These are phyloP conservation scores for Ptilorrhoa leucosticta DNA, from an alignment of 2,113 vertebrate species.

Conservation along the genomic window DNA sequence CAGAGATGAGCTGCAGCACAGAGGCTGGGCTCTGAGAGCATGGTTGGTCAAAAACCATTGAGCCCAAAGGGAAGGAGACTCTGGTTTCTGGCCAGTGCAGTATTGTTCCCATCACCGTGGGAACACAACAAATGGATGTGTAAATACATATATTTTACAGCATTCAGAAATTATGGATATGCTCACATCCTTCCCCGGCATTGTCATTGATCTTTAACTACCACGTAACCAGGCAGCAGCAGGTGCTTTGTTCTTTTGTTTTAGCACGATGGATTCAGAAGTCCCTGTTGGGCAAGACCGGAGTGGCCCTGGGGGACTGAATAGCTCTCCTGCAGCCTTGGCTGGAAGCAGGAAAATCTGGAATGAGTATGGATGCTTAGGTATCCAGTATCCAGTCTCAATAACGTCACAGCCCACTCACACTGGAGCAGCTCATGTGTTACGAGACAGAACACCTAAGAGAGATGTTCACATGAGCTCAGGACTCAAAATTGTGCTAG, in stretches of 20 bases:
- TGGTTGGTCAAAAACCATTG: background rate
- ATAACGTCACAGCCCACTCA: background rate
- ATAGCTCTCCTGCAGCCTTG: background rate
- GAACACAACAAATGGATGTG: conserved; percentile 11
- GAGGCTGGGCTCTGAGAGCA: background rate
- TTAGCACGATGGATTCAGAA: background rate
- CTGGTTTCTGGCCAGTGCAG: conserved; percentile 18
- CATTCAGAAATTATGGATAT: conserved; percentile 29
- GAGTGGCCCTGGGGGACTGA: background rate
- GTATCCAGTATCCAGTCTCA: background rate
- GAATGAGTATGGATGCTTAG: background rate
- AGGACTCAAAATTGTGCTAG: background rate
- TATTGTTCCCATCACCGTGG: conserved; percentile 44
- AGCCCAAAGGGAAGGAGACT: conserved; percentile 2
- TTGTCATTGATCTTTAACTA: background rate
- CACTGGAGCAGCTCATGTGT: background rate
- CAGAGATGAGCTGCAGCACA: background rate
- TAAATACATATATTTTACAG: background rate
- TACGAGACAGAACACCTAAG: background rate
- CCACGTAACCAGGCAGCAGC: background rate
- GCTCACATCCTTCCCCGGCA: conserved; percentile 19
- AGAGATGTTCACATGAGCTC: background rate
- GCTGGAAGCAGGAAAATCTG: background rate
- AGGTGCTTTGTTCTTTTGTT: conserved; percentile 48
- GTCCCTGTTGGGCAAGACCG: background rate